Evolutionary conservation across 1,140 invertebrate genomes (phyloP).

Genomic region (Lysiphlebus fabarum): DNA sequence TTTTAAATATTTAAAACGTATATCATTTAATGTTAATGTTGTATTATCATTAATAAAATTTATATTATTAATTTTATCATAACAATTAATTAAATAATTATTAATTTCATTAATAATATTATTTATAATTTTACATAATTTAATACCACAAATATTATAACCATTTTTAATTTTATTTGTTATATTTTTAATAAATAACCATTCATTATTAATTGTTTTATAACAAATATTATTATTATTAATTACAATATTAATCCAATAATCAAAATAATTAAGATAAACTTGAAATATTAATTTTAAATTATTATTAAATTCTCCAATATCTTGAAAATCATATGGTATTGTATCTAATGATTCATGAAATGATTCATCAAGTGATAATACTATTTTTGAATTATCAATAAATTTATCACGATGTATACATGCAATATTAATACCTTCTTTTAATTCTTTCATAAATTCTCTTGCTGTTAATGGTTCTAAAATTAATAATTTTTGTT

Average conservation of each 20-base stretch:
- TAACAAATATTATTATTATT: constrained; percentile 68
- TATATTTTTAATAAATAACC: constrained; percentile 70
- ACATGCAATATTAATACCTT: constrained; percentile 76
- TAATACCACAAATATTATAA: constrained; percentile 62
- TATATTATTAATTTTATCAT: constrained; percentile 38
- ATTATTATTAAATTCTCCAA: constrained; percentile 74
- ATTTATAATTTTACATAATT: constrained; percentile 59
- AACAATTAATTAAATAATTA: constrained; percentile 41
- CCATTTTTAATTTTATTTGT: constrained; percentile 69
- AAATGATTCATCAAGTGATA: constrained; percentile 54
- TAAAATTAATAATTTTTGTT: constrained; percentile 78
- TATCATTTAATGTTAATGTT: constrained; percentile 27
- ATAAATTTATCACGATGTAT: constrained; percentile 71
- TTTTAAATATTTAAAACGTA: constrained; percentile 61
- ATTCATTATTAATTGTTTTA: constrained; percentile 77
- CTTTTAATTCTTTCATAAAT: constrained; percentile 83
- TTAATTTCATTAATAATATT: constrained; percentile 44
- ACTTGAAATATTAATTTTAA: constrained; percentile 70
- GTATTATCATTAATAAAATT: constrained; percentile 29
- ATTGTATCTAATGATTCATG: not conserved
- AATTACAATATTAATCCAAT: constrained; percentile 66
- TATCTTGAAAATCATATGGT: constrained; percentile 51
- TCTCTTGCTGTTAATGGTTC: constrained; percentile 81
- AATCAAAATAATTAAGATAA: constrained; percentile 72
- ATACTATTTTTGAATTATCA: constrained; percentile 65